Evolutionary conservation across 2,888 invertebrate genomes (phyloP).

Genomic region (Phaonia tiefii): DNA sequence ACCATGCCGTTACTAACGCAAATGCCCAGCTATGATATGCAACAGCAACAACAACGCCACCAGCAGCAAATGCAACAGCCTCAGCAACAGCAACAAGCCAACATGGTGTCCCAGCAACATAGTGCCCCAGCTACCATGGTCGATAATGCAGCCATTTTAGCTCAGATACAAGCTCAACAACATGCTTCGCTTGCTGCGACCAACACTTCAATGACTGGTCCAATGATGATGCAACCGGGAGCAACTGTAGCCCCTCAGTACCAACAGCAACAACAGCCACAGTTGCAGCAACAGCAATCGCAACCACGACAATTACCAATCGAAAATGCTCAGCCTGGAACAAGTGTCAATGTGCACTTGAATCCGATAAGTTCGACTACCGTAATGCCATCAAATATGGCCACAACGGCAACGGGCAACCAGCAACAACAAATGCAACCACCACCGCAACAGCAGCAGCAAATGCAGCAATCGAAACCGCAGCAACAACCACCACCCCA

Average conservation of each 20-base stretch:
- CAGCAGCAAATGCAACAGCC: constrained; percentile 64
- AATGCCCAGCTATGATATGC: constrained; percentile 74
- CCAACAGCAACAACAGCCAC: constrained; percentile 74
- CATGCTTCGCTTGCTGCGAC: constrained; percentile 30
- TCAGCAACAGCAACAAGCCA: constrained; percentile 63
- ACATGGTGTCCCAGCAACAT: constrained; percentile 67
- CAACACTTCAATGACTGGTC: constrained; percentile 57
- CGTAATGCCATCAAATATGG: constrained; percentile 64
- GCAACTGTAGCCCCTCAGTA: constrained; percentile 56
- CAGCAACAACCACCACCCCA: constrained; percentile 65
- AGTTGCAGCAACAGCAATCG: constrained; percentile 64
- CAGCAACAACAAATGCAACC: constrained; percentile 69
- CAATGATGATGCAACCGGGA: constrained; percentile 70
- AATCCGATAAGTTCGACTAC: constrained; percentile 67
- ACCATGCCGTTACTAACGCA: constrained; percentile 77
- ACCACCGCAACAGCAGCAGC: constrained; percentile 69
- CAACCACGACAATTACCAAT: constrained; percentile 68
- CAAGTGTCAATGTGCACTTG: constrained; percentile 75
- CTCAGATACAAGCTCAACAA: constrained; percentile 71
- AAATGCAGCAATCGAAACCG: constrained; percentile 62
- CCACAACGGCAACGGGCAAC: constrained; percentile 69
- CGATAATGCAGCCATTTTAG: constrained; percentile 74
- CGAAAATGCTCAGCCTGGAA: constrained; percentile 73
- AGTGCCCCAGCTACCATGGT: constrained; percentile 77
- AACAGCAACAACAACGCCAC: constrained; percentile 68